Conservation (phyloP, 2,113 vertebrate genomes). For the Varanus salvator region DNA sequence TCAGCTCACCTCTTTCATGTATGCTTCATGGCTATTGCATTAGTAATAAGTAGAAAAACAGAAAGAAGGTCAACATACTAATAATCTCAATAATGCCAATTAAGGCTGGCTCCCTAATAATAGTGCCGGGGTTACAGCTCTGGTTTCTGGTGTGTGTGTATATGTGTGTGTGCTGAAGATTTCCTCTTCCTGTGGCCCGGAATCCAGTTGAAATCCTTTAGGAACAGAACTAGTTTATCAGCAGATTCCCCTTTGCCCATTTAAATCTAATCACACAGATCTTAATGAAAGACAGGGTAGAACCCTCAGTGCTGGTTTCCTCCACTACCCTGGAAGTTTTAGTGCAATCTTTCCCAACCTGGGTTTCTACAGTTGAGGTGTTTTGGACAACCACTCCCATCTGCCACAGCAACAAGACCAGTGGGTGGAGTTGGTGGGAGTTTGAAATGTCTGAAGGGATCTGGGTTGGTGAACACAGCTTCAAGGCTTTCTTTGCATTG, state of each 20-base stretch:
- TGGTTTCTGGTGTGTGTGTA: not conserved
- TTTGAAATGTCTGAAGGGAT: not conserved
- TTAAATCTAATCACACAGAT: not conserved
- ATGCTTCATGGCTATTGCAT: not conserved
- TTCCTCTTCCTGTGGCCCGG: not conserved
- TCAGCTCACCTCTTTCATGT: not conserved
- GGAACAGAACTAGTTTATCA: not conserved
- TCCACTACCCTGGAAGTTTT: not conserved
- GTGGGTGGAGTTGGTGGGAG: no score
- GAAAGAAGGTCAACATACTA: no score
- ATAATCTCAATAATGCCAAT: not conserved
- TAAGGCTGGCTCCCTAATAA: not conserved
- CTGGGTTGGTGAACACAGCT: not conserved
- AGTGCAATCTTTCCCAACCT: not conserved
- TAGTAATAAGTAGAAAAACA: not conserved
- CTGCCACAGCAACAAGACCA: no score
- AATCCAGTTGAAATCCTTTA: not conserved
- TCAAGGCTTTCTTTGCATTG: not conserved
- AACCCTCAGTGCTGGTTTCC: not conserved
- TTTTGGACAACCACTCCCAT: not conserved
- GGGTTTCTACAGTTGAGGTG: not conserved
- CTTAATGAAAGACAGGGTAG: not conserved
- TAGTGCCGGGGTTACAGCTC: not conserved
- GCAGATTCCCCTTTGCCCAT: not conserved
- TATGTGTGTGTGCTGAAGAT: not conserved